Base-by-base conservation (phyloP, 1,140 invertebrate genomes). In the Apis mellifera region DNA sequence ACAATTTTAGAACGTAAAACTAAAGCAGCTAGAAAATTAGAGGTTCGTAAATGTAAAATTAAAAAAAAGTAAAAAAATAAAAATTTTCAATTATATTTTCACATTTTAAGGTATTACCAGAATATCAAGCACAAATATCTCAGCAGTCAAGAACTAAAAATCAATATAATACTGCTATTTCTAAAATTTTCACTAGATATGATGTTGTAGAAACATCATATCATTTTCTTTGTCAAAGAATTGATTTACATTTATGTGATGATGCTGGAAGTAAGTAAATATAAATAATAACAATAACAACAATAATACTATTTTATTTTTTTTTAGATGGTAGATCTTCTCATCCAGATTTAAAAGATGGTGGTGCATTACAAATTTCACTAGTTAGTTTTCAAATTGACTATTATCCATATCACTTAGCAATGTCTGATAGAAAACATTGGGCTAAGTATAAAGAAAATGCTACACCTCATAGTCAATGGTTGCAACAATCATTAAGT, bases 121-220 rank as follows among this genome's bases (percentile, higher is more conserved):
- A 97, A 93, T 97, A 97, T 94, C 96, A 96, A 92, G 96, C 96
- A 42, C 96, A 97, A 93, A 90, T 97, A 82, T 95, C 96, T 23
- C 97, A 97, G 86, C 95, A 96, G 93, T 95, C 94, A 92, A 90
- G 94, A 93, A 78, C 91, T 65, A 94, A 94, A 89, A 92, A 77
- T 83, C 82, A 91, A 68, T 90, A 74, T 65, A 93, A 92, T 77
- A 94, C 94, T 71, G 92, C 94, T 64, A 94, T 96, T 52, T 95
- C 95, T 55, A 96, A 95, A 89, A 95, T 98, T 90, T 99, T 99
- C 94, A 95, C 96, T 26, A 96, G 96, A 80, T 98, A 98, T 94
- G 99, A 99, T 95, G 98, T 99, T 52, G 95, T 97, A 11, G 99
- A 99, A 95, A 99, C 99, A 0, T 99, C 99, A 1, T 99, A 99